Base-by-base conservation (phyloP, 2,113 vertebrate species). In the Scopus umbretta region DNA sequence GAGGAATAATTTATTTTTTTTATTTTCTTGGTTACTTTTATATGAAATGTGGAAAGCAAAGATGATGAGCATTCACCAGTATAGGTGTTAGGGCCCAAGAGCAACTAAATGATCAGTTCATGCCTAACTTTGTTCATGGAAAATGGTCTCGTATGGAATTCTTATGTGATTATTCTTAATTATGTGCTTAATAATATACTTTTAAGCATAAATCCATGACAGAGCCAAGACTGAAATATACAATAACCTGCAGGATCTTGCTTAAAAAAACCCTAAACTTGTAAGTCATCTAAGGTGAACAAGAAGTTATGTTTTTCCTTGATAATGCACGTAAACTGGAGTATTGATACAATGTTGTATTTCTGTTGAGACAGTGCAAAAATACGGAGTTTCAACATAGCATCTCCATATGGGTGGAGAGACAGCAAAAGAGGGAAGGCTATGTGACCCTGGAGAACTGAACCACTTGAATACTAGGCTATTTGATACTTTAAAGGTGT, bases 101-200 rank as follows among this genome's bases (percentile, higher is more conserved):
- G 12, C 11, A 90, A 56, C 13, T 29, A 85, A 76, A 67, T 27
- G 13, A 61, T 87, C 47, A 26, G 14, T 45, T 80, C 20, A 15
- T 74, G 49, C 32, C 36, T 66, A 73, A 76, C 30, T 76, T 93
- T 18, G 2, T 42, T 82, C 71, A 80, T 62, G 10, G 10, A 82
- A 61, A 86, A 68, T 12, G 81, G 22, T 83, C 13, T 73, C 2
- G n/a, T n/a, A 7, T 58, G 52, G 29, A 74, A 19, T 78, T 95
- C 26, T 88, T 62, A 38, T 18, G 52, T 82, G 32, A 49, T 88
- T 90, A 76, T 89, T 87, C 62, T 63, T 92, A 90, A 95, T 73
- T 88, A 86, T 55, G 15, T 80, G 9, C 43, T 47, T 81, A 81
- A 62, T 87, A 43, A 62, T 26, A 34, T 26, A 72, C 27, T 53